Evolutionary conservation across 2,113 vertebrate genomes (phyloP), one percentile per base, ranked within the genome.

Genomic region (Ancistrus triradiatus): DNA sequence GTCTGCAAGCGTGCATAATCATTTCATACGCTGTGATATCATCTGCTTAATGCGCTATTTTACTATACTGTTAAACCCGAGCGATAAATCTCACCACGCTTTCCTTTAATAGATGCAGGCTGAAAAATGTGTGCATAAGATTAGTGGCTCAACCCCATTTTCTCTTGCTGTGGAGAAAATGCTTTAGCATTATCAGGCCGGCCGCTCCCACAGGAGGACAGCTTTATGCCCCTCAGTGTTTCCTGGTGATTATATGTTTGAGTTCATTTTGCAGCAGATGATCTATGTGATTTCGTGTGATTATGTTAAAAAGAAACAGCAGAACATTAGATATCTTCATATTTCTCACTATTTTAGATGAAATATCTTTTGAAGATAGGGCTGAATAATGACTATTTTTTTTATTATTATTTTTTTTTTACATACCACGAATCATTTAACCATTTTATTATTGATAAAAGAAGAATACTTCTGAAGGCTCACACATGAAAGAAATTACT

Each of bases 21-120:
- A 85, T 87, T 87, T 78, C 77, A 82, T 84, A 84, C 61, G 73
- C 66, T 17, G 25, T 72, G 78, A 87, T 87, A 87, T 87, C 84
- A 89, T 88, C 86, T 85, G 84, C 86, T 82, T 88, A 88, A 89
- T 87, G 84, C 17, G 81, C 82, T 84, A 82, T 87, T 87, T 87
- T 86, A 84, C 84, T 78, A 83, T 87, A 86, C 81, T 83, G 84
- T 86, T 88, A 88, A 88, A 89, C 74, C 79, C 64, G 72, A 73
- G 80, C 49, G 63, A 88, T 88, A 88, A 87, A 87, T 88, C 83
- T 85, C 75, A 13, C 63, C 6, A 60, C 33, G 74, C 77, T 76
- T 78, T 77, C 74, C 77, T 74, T 83, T 83, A 86, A 85, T 80
- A 84, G 83, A 85, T 83, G 81, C 79, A 58, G 68, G 52, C 77